Percentiles rank a stretch among this genome's conserved stretches.
phyloP scores from a whole-genome alignment of 2,113 vertebrate species.

The Cryptotis parvus region DNA sequence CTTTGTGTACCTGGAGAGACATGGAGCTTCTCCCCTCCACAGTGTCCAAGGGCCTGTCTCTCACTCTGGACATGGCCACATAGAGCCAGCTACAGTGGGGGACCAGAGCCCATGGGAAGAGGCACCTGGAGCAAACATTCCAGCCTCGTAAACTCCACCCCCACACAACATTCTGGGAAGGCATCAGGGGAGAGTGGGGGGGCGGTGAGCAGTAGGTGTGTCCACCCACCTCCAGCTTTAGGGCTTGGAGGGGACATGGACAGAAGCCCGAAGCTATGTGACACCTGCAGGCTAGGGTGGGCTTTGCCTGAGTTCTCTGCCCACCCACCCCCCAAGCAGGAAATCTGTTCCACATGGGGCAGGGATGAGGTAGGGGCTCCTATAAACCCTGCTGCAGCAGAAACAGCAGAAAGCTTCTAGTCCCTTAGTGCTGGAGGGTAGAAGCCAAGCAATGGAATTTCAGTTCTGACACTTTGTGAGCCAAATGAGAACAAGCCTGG shows the following conservation, averaged over 20 bases:
- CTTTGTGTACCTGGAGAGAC: neutral
- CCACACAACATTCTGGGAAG: neutral
- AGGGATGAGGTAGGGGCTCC: too few relatives aligned
- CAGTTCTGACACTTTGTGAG: neutral
- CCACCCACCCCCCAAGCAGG: neutral
- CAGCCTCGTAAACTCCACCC: neutral
- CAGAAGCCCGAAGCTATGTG: neutral
- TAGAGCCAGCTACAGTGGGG: slow-evolving; percentile 12
- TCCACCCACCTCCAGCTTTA: neutral
- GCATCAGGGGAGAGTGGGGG: neutral
- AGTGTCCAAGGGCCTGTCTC: neutral
- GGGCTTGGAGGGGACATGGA: rapidly evolving
- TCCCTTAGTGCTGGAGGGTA: neutral
- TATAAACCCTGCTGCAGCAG: neutral
- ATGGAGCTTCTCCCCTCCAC: neutral
- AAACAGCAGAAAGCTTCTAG: neutral
- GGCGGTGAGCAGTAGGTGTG: neutral
- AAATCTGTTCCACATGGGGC: neutral
- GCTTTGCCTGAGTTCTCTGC: neutral
- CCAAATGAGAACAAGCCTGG: neutral
- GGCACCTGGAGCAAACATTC: neutral
- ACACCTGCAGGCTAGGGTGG: neutral
- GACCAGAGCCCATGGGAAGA: neutral
- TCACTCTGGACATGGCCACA: neutral
- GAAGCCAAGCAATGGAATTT: neutral